These are phyloP conservation scores for Ursus arctos DNA, from an alignment of 2,113 vertebrate species.

Conservation along the genomic window DNA sequence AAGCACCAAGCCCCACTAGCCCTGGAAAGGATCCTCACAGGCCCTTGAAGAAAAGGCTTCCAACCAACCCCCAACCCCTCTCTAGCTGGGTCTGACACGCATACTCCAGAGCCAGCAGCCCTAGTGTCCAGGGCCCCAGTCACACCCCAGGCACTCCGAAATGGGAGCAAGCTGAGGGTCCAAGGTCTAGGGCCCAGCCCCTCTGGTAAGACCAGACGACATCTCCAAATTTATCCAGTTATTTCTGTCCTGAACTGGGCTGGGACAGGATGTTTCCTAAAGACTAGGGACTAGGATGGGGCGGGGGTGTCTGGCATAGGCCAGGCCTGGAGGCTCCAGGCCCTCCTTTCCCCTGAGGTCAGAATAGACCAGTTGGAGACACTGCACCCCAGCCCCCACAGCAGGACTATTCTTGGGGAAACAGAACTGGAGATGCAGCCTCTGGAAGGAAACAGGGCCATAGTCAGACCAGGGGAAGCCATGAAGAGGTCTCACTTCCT, in stretches of 20 bases:
- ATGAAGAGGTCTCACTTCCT: neutral
- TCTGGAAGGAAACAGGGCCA: constrained; percentile 52
- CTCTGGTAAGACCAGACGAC: constrained; percentile 31
- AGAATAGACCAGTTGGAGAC: constrained; percentile 31
- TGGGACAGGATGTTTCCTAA: constrained; percentile 29
- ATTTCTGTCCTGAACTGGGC: constrained; percentile 65
- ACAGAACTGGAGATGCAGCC: constrained; percentile 52
- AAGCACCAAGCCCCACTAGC: neutral
- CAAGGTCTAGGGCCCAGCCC: neutral
- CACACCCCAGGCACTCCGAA: neutral
- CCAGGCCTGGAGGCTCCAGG: neutral
- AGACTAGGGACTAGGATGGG: neutral
- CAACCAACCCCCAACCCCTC: neutral
- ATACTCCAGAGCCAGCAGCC: neutral
- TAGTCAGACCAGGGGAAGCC: neutral
- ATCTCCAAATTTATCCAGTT: constrained; percentile 65
- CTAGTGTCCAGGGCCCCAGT: neutral
- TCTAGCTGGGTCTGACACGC: neutral
- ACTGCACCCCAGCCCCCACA: neutral
- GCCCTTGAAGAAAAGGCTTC: neutral
- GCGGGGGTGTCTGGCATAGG: constrained; percentile 1
- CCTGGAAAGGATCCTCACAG: neutral
- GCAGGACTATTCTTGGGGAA: constrained; percentile 50
- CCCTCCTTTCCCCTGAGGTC: neutral
- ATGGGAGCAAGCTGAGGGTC: neutral